A percentile compares a stretch with the other conserved stretches of the same genome.
These are phyloP conservation scores for Microplitis mediator DNA, from an alignment of 1,140 invertebrate genomes.

Conservation along the genomic window DNA sequence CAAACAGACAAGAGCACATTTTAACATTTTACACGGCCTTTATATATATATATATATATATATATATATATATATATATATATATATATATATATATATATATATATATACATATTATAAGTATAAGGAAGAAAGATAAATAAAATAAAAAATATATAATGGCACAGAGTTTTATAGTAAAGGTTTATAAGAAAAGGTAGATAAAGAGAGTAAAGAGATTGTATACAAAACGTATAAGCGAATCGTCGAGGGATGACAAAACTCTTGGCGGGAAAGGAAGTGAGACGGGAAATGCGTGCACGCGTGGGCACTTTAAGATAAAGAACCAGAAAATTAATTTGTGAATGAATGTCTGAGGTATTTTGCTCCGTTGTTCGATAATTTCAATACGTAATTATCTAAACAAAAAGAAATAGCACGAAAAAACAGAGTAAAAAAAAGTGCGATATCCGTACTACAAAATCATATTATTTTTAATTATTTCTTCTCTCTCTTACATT, in stretches of 20 bases:
- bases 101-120: constrained; percentile 1
- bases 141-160: neutral
- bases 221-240: neutral
- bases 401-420: neutral
- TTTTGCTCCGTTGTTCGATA: neutral
- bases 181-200: too few relatives aligned
- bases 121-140: neutral
- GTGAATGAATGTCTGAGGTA: neutral
- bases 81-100: neutral
- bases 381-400: neutral
- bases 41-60: neutral
- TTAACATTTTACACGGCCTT: too few relatives aligned
- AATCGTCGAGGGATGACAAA: constrained; percentile 14
- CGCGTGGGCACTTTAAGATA: neutral
- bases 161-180: too few relatives aligned
- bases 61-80: too few relatives aligned
- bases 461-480: too few relatives aligned
- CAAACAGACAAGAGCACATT: constrained; percentile 22
- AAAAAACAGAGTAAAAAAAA: neutral
- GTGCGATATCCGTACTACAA: neutral
- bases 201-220: too few relatives aligned
- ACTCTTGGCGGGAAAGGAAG: neutral
- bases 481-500: neutral
- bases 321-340: neutral
- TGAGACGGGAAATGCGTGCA: constrained; percentile 1